These are phyloP conservation scores for Trididemnum clinides DNA, from an alignment of 23 tunicate genomes.

Conservation along the genomic window DNA sequence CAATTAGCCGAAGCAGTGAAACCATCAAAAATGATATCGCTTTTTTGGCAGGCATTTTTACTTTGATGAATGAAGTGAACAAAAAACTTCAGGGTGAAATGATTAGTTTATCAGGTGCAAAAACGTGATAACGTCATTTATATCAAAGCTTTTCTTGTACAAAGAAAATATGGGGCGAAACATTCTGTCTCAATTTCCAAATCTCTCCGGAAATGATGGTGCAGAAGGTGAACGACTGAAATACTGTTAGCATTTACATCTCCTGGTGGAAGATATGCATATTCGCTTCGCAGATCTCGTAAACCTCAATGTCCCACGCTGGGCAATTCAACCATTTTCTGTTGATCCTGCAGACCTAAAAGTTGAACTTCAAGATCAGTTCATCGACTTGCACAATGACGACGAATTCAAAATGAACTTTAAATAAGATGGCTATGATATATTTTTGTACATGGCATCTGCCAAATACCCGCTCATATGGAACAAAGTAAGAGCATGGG, in stretches of 20 bases:
- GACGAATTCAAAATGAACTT: too few relatives aligned
- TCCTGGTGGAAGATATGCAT: constrained; percentile 1
- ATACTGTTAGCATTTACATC: constrained; percentile 12
- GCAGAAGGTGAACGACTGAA: constrained; percentile 13
- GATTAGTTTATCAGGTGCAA: constrained; percentile 43
- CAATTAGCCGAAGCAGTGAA: constrained; percentile 35
- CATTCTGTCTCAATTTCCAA: constrained; percentile 37
- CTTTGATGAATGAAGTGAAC: constrained; percentile 50
- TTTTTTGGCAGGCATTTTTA: constrained; percentile 35
- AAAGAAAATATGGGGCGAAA: constrained; percentile 32
- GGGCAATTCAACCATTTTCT: too few relatives aligned
- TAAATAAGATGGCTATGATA: too few relatives aligned
- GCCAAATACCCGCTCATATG: too few relatives aligned
- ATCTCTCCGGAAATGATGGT: constrained; percentile 19
- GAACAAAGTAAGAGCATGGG: too few relatives aligned
- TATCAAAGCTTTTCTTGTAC: constrained; percentile 10
- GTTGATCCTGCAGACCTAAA: too few relatives aligned
- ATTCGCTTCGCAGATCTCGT: constrained; percentile 46
- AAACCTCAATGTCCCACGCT: too few relatives aligned
- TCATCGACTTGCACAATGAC: too few relatives aligned
- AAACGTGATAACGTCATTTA: constrained; percentile 19
- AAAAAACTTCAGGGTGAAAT: constrained; percentile 56
- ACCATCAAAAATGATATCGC: constrained; percentile 31
- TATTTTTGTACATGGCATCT: too few relatives aligned
- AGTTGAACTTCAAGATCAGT: too few relatives aligned